These are phyloP conservation scores for Nephrotoma guestfalica DNA, from an alignment of 2,888 invertebrate species.

Conservation along the genomic window DNA sequence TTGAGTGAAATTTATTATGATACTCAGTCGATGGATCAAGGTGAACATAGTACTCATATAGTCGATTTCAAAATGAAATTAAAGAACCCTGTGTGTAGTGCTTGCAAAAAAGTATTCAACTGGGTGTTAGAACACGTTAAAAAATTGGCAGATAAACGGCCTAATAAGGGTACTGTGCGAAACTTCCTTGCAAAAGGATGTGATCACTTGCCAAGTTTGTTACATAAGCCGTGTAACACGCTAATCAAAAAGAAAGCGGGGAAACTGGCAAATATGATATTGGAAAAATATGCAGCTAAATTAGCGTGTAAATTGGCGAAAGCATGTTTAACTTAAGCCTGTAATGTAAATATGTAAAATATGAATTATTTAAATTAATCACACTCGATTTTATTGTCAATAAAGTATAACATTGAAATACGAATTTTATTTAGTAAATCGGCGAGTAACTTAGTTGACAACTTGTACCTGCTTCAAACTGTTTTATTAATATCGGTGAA, in stretches of 20 bases:
- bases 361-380: no score
- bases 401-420: no score
- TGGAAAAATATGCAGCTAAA: background rate
- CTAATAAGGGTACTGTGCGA: background rate
- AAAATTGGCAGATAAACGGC: background rate
- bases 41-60: background rate
- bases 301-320: background rate
- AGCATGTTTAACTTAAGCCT: background rate
- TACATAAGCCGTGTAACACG: background rate
- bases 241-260: background rate
- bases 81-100: background rate
- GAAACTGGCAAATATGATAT: background rate
- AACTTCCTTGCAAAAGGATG: background rate
- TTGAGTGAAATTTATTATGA: background rate
- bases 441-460: no score
- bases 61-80: background rate
- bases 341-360: no score
- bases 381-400: no score
- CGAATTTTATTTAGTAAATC: no score
- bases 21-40: background rate
- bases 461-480: no score
- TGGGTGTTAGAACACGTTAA: background rate
- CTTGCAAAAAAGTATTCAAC: background rate
- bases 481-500: no score
- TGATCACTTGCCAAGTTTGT: background rate